phyloP scores from a whole-genome alignment of 2,113 vertebrate species.

The Strix uralensis region DNA sequence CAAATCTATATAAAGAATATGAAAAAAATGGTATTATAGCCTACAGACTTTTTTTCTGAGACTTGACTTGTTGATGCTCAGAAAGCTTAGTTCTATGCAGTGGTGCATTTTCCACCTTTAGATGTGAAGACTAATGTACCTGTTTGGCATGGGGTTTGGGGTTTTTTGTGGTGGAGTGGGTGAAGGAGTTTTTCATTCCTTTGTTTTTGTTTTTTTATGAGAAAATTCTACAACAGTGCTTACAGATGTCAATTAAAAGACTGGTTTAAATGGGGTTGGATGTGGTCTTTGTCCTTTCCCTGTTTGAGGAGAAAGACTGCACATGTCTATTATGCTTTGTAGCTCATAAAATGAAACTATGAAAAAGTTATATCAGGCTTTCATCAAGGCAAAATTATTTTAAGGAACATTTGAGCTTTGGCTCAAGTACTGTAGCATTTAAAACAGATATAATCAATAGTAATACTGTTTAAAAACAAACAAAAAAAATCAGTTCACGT shows the following conservation, averaged over 20 bases:
- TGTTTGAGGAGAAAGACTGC: background rate
- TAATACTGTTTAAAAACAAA: background rate
- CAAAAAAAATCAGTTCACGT: background rate
- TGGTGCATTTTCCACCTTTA: background rate
- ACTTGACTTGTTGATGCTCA: background rate
- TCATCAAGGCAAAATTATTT: background rate
- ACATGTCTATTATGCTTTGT: background rate
- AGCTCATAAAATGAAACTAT: background rate
- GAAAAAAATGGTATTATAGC: background rate
- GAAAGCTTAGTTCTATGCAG: background rate
- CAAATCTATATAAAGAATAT: background rate
- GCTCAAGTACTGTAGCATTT: background rate
- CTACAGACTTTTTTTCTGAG: background rate
- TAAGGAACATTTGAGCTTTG: background rate
- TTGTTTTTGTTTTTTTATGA: background rate
- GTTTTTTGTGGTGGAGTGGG: background rate
- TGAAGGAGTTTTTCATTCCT: no score
- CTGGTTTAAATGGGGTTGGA: background rate
- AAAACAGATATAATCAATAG: background rate
- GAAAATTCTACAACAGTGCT: background rate
- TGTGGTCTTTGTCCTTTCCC: background rate
- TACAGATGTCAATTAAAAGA: background rate
- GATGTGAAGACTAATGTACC: background rate
- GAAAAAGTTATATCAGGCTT: background rate
- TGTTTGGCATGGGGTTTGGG: no score